These are phyloP conservation scores for Melanophora roralis DNA, from an alignment of 2,888 invertebrate genomes.

Conservation along the genomic window DNA sequence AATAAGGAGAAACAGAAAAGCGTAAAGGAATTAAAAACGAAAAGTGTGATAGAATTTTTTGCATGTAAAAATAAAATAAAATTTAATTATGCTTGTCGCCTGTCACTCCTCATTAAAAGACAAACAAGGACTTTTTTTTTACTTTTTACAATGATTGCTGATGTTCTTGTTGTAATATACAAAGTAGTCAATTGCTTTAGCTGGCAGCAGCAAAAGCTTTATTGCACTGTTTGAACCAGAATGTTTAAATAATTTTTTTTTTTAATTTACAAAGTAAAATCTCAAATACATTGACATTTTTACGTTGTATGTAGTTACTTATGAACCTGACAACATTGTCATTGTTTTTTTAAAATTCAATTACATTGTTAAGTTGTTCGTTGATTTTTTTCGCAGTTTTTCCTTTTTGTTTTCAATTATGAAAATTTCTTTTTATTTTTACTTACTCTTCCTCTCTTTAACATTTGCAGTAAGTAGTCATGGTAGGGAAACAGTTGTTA, in stretches of 20 bases:
- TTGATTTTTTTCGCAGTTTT: background rate
- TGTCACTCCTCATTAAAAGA: conserved; percentile 73
- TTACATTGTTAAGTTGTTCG: conserved; percentile 48
- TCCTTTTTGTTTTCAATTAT: conserved; percentile 40
- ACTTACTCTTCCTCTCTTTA: background rate
- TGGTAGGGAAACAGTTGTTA: background rate
- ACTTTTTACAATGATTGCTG: background rate
- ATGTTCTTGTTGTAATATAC: conserved; percentile 20
- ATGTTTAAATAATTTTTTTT: conserved; percentile 1
- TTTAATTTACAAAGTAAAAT: background rate
- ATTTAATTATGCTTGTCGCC: conserved; percentile 75
- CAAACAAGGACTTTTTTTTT: conserved; percentile 53
- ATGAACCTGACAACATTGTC: conserved; percentile 49
- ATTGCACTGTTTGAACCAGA: conserved; percentile 11
- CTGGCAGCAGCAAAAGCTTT: background rate
- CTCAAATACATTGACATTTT: conserved; percentile 47
- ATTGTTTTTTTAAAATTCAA: conserved; percentile 58
- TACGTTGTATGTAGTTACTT: conserved; percentile 1
- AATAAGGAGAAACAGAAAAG: background rate
- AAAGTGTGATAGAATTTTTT: conserved; percentile 63
- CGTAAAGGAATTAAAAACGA: background rate
- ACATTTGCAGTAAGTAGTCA: conserved; percentile 23
- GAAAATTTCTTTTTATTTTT: conserved; percentile 6
- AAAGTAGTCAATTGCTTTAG: conserved; percentile 38
- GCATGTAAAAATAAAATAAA: conserved; percentile 74